Evolutionary conservation across 2,797 vertebrate species (phyloP).

Genomic region (Acanthurus lineatus): DNA sequence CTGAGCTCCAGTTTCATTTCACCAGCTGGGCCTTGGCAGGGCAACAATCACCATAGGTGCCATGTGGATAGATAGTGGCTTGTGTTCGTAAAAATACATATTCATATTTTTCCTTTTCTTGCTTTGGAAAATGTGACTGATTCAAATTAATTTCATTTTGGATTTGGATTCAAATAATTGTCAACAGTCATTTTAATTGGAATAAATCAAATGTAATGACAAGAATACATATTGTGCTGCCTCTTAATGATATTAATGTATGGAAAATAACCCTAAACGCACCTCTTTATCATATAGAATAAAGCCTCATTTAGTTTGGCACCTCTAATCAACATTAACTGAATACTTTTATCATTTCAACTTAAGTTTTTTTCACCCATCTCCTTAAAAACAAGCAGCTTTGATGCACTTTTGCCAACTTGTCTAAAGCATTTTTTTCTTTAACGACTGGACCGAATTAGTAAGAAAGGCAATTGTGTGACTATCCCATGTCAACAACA

Average conservation of each 20-base stretch:
- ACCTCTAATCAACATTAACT: slow-evolving; percentile 13
- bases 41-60: slow-evolving; percentile 62
- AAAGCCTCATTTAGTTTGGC: neutral
- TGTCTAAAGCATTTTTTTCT: slow-evolving; percentile 8
- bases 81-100: slow-evolving; percentile 35
- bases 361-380: slow-evolving; percentile 20
- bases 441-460: slow-evolving; percentile 39
- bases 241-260: neutral
- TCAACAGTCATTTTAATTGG: neutral
- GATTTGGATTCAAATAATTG: too few species aligned
- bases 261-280: neutral
- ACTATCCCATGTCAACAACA: slow-evolving; percentile 41
- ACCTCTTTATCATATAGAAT: neutral
- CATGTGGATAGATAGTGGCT: slow-evolving; percentile 62
- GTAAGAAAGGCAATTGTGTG: slow-evolving; percentile 38
- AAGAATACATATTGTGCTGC: neutral
- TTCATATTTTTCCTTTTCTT: neutral
- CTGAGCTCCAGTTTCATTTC: slow-evolving; percentile 70
- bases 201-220: neutral
- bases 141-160: neutral
- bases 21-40: slow-evolving; percentile 78
- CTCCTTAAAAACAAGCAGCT: slow-evolving; percentile 15
- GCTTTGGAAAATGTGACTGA: neutral
- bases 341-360: neutral
- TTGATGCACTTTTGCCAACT: slow-evolving; percentile 17